Conservation (phyloP, 2,113 vertebrate species). For the Xiphophorus couchianus region DNA sequence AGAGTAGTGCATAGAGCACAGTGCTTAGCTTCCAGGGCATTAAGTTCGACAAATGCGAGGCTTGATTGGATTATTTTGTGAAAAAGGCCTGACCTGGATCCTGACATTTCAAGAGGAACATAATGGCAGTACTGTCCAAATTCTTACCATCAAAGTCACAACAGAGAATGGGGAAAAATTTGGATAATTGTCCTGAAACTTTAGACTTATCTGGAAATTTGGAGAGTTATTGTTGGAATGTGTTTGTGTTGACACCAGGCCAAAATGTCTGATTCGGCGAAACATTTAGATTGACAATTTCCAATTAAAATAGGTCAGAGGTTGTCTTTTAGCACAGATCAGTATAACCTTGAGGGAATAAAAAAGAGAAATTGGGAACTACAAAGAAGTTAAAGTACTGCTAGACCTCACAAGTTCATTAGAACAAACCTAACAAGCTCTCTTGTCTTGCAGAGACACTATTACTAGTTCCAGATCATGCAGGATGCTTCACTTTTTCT, state of each 20-base stretch:
- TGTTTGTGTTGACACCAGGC: neutral
- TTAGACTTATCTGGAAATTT: constrained; percentile 20
- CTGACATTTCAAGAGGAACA: constrained; percentile 37
- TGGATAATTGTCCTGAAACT: constrained; percentile 37
- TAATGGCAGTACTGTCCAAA: constrained; percentile 26
- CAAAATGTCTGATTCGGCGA: neutral
- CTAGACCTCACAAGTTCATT: neutral
- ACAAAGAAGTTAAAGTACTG: neutral
- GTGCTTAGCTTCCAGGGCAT: constrained; percentile 25
- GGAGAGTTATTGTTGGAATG: neutral
- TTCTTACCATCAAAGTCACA: constrained; percentile 16
- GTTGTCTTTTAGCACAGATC: neutral
- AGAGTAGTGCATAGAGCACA: constrained; percentile 16
- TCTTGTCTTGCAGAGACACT: neutral
- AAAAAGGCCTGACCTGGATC: constrained; percentile 42
- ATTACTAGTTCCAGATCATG: neutral
- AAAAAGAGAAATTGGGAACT: neutral
- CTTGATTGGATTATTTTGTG: constrained; percentile 59
- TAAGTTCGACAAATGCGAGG: constrained; percentile 41
- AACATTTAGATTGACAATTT: neutral
- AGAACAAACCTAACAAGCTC: neutral
- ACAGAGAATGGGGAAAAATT: neutral
- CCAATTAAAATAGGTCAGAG: neutral
- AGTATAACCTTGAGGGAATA: neutral
- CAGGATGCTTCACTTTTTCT: neutral